Conservation (phyloP, 2,888 invertebrate genomes). For the Polydrusus pterygomalis region DNA sequence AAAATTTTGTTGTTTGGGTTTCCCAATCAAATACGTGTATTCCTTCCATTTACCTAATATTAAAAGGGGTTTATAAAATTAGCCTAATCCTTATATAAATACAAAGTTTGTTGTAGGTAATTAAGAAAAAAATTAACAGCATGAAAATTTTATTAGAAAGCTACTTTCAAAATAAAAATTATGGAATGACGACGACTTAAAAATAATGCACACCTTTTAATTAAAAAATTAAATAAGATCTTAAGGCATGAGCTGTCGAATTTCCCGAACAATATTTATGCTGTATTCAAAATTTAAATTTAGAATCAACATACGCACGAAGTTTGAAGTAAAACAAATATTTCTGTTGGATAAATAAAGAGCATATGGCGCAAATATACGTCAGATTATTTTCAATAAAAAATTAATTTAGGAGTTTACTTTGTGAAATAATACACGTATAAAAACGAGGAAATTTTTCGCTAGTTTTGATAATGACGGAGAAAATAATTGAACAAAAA, state of each 20-base stretch:
- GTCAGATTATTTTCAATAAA: constrained; percentile 34
- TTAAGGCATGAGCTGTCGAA: constrained; percentile 17
- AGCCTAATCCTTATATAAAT: not conserved
- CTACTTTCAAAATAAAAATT: too few relatives aligned
- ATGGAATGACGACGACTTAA: too few relatives aligned
- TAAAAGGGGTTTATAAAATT: not conserved
- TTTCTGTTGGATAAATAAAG: constrained; percentile 30
- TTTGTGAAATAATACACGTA: not conserved
- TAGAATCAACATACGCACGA: constrained; percentile 45
- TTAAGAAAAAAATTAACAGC: too few relatives aligned
- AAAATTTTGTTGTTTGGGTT: constrained; percentile 6
- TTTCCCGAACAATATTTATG: constrained; percentile 33
- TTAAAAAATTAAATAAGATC: constrained; percentile 19
- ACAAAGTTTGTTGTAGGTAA: too few relatives aligned
- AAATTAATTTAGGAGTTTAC: constrained; percentile 12
- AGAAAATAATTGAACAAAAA: too few relatives aligned
- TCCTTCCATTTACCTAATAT: not conserved
- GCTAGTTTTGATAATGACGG: too few relatives aligned
- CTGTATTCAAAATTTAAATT: constrained; percentile 47
- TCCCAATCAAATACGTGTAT: not conserved
- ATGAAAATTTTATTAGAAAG: too few relatives aligned
- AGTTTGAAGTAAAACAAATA: constrained; percentile 52
- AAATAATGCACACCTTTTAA: too few relatives aligned
- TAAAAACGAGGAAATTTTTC: not conserved
- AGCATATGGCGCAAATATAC: constrained; percentile 39